Percentiles rank a stretch among this genome's conserved stretches.
Evolutionary conservation across 2,113 vertebrate species (phyloP).

Genomic region (Excalfactoria chinensis): DNA sequence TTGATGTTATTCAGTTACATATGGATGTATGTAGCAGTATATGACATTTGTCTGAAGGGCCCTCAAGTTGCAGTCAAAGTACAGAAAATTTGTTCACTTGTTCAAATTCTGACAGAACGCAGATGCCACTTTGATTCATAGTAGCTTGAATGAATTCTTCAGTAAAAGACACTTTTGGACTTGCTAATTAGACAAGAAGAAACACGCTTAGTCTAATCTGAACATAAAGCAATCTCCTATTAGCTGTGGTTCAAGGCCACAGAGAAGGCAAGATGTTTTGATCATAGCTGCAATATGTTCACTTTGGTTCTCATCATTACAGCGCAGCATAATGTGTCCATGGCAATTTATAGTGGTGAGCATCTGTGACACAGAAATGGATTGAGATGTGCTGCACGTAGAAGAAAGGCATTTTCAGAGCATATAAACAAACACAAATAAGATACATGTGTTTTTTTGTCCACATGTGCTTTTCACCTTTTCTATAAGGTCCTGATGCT

Average conservation of each 20-base stretch:
- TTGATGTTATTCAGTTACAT: neutral
- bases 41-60: neutral
- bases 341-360: neutral
- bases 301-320: neutral
- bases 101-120: neutral
- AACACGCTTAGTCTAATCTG: accelerated
- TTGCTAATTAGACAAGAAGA: neutral
- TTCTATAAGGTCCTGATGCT: neutral
- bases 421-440: neutral
- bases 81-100: neutral
- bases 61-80: neutral
- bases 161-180: neutral
- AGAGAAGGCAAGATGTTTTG: neutral
- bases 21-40: neutral
- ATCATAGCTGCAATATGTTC: accelerated
- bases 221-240: neutral
- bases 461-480: neutral
- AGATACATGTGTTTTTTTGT: accelerated
- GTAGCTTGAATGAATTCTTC: neutral
- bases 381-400: neutral
- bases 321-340: neutral
- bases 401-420: neutral
- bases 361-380: neutral
- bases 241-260: neutral
- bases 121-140: neutral